phyloP scores from a whole-genome alignment of 2,113 vertebrate genomes.

The Cyphomyrus discorhynchus region DNA sequence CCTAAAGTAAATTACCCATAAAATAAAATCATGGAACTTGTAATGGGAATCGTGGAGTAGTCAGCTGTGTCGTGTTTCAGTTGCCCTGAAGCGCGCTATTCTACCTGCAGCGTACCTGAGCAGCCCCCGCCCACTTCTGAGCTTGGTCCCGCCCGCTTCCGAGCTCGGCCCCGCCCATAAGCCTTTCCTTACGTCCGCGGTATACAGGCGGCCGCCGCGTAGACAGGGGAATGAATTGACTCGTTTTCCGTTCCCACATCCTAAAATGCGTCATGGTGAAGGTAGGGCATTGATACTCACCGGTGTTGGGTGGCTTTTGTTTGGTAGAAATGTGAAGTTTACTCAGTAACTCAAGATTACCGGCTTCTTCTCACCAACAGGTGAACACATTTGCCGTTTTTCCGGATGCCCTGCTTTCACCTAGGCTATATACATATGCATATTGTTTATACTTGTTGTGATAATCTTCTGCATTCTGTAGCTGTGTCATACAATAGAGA shows the following conservation, averaged over 20 bases:
- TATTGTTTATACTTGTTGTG: neutral
- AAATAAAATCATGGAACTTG: neutral
- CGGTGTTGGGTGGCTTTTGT: neutral
- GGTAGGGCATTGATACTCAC: neutral
- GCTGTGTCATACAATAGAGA: neutral
- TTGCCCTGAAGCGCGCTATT: neutral
- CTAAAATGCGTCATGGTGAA: neutral
- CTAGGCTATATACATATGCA: neutral
- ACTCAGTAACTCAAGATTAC: neutral
- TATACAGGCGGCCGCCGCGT: neutral
- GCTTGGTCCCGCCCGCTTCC: neutral
- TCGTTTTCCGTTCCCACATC: neutral
- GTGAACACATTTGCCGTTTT: neutral
- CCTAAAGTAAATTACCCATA: neutral
- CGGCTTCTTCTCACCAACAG: neutral
- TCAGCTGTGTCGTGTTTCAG: neutral
- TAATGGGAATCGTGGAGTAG: neutral
- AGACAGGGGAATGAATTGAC: neutral
- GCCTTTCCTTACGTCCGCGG: neutral
- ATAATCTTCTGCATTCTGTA: neutral
- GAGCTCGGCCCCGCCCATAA: neutral
- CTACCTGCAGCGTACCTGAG: neutral
- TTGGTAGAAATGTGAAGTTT: neutral
- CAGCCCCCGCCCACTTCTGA: neutral
- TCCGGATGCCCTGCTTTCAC: neutral